A percentile compares a stretch with the other conserved stretches of the same genome.
These are phyloP conservation scores for Agonopterix heracliana DNA, from an alignment of 2,888 invertebrate genomes.

Conservation along the genomic window DNA sequence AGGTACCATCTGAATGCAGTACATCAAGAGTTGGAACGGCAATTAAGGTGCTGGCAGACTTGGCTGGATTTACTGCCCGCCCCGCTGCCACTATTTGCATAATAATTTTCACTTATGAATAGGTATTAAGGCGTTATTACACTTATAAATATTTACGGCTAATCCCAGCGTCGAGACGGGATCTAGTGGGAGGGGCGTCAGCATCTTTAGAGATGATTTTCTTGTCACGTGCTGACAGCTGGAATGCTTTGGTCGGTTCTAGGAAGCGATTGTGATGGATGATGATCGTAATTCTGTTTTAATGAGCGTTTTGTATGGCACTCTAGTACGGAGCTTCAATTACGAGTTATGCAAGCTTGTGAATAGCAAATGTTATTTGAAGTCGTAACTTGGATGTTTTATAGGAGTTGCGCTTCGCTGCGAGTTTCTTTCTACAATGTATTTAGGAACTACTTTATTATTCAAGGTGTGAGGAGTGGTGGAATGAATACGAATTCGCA, in stretches of 20 bases:
- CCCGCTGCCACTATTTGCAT: constrained; percentile 68
- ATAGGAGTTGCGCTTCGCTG: neutral
- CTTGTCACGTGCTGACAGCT: constrained; percentile 55
- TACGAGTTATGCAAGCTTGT: constrained; percentile 12
- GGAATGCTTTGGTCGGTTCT: constrained; percentile 42
- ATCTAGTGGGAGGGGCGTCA: constrained; percentile 44
- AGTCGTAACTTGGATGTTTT: constrained; percentile 1
- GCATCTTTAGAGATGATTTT: constrained; percentile 45
- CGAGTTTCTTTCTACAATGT: neutral
- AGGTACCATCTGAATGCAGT: constrained; percentile 17
- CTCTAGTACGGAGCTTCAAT: constrained; percentile 28
- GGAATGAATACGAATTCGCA: constrained; percentile 8
- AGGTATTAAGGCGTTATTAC: constrained; percentile 70
- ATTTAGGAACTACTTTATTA: constrained; percentile 3
- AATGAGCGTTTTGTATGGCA: constrained; percentile 49
- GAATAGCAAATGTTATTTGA: constrained; percentile 1
- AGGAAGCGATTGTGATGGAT: constrained; percentile 50
- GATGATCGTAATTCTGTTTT: constrained; percentile 44
- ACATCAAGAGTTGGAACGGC: constrained; percentile 28
- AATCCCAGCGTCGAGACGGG: constrained; percentile 28
- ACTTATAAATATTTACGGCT: constrained; percentile 71
- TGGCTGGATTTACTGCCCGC: constrained; percentile 52
- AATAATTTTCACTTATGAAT: constrained; percentile 76
- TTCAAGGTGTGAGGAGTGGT: neutral
- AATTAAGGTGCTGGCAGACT: constrained; percentile 54